phyloP scores from a whole-genome alignment of 2,113 vertebrate genomes.

The Ranitomeya variabilis region DNA sequence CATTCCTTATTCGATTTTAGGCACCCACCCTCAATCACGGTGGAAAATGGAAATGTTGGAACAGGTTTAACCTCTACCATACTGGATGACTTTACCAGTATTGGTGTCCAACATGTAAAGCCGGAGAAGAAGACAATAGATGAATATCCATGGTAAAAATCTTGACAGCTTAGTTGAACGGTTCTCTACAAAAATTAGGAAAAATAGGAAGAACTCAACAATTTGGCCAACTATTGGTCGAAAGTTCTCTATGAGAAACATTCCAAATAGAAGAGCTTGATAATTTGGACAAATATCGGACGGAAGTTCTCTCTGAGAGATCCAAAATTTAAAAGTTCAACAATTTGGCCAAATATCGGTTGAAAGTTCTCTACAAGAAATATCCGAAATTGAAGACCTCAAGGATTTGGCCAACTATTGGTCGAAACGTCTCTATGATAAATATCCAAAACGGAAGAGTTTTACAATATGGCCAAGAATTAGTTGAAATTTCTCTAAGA shows the following conservation, averaged over 20 bases:
- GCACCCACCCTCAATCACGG: background rate
- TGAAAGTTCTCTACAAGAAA: too few relatives aligned
- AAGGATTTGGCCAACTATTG: too few relatives aligned
- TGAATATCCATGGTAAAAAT: background rate
- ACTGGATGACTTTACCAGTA: background rate
- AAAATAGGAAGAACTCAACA: too few relatives aligned
- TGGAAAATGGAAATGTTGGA: conserved; percentile 14
- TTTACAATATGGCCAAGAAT: too few relatives aligned
- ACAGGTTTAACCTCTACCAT: background rate
- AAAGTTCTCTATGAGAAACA: background rate
- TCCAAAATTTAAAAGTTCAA: too few relatives aligned
- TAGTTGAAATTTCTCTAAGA: too few relatives aligned
- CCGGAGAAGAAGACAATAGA: background rate
- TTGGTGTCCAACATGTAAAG: background rate
- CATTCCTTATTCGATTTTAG: conserved; percentile 20
- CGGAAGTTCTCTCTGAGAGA: too few relatives aligned
- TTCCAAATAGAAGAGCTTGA: background rate
- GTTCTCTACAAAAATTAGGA: too few relatives aligned
- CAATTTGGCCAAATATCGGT: too few relatives aligned
- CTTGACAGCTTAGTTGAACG: background rate
- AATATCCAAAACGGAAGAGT: background rate
- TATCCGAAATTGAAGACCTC: too few relatives aligned
- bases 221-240: background rate
- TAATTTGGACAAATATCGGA: too few relatives aligned
- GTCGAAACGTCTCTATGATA: too few relatives aligned